Evolutionary conservation across 2,888 invertebrate species (phyloP), one percentile per base, ranked within the genome.

Genomic region (Eupithecia abbreviata): DNA sequence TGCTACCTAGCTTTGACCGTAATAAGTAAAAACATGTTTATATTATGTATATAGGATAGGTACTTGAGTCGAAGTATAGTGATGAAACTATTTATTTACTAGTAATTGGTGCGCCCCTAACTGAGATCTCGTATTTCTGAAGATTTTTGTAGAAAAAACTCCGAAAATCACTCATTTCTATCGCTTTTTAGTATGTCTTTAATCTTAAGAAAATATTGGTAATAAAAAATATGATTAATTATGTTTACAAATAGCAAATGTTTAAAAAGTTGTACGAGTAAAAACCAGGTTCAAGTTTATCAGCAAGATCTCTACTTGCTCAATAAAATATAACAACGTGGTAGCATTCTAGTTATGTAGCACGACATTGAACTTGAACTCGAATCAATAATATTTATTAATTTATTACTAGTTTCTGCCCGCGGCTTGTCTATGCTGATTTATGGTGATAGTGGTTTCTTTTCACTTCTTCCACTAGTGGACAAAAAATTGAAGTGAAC

Each of bases 291-390:
- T 10, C 18, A 18, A 10, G 58, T 18, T 18, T 18, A 4, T 30
- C 58, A 10, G 7, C 58, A 0, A 58, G 18, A 10, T 58, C 58
- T 58, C 9, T 15, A 9, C 18, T 30, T 3, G 18, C 10, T 58
- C 18, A 30, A n/a, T 55, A 55, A 18, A 30, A 30, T 30, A 58
- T 58, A 58, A 10, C 18, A 18, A 45, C 43, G 43, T 43, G 42
- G n/a, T 66, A 66, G 9, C 67, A 67, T 12, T 45, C 42, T 67
- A 58, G 58, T 58, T 18, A 58, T 58, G 18, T 55, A 18, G 45
- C 45, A 70, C 70, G 71, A 73, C 77, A 71, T 77, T 77, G 73
- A 77, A 77, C 73, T 73, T 77, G 71, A 73, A 72, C 71, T 74
- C 72, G 47, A 49, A 69, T 55, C 45, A 66, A 9, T 9, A n/a